phyloP scores from a whole-genome alignment of 2,113 vertebrate genomes.

The Odocoileus virginianus region DNA sequence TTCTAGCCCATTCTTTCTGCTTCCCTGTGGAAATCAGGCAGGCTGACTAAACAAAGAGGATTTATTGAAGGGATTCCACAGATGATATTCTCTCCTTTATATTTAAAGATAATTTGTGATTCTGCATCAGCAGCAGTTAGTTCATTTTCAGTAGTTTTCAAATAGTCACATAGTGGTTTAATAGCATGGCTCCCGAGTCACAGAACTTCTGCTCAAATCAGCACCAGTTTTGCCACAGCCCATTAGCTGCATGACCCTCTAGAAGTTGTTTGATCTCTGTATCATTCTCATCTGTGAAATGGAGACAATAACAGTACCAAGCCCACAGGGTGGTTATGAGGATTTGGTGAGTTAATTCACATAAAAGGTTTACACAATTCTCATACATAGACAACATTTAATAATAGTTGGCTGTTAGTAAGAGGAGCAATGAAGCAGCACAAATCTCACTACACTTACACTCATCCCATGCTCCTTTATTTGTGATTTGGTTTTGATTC shows the following conservation, averaged over 20 bases:
- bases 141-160: slow-evolving; percentile 7
- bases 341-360: background rate
- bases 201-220: background rate
- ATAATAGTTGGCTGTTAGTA: background rate
- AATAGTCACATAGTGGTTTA: background rate
- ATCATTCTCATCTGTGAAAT: background rate
- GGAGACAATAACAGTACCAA: background rate
- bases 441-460: background rate
- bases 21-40: background rate
- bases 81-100: background rate
- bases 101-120: background rate
- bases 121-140: background rate
- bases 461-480: background rate
- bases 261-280: background rate
- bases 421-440: background rate
- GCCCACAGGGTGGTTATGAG: background rate
- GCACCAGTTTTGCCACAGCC: background rate
- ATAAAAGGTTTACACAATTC: background rate
- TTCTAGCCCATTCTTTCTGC: background rate
- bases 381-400: background rate
- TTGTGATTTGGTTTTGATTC: slow-evolving; percentile 9
- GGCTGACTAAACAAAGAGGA: background rate
- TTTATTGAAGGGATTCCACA: background rate
- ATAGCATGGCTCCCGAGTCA: background rate
- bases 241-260: background rate